phyloP scores from a whole-genome alignment of 2,797 vertebrate species.

The Orientallactaga sibirica region DNA sequence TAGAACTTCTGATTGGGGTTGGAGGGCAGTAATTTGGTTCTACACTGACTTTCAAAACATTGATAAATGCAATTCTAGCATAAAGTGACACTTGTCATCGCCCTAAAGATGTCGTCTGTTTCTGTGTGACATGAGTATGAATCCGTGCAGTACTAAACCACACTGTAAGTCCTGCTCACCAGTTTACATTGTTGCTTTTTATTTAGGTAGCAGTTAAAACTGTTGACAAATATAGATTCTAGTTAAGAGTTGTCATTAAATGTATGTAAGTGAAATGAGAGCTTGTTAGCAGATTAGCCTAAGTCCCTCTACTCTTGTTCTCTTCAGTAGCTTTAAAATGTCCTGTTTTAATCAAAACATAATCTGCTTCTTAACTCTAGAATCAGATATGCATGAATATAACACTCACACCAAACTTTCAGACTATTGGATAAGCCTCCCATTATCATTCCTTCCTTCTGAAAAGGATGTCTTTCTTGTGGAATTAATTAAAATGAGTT shows the following conservation, averaged over 20 bases:
- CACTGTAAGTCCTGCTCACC: conserved; percentile 11
- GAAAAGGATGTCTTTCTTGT: conserved; percentile 33
- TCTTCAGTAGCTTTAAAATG: conserved; percentile 40
- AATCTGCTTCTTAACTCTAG: conserved; percentile 42
- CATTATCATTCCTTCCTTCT: neutral
- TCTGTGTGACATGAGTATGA: conserved; percentile 36
- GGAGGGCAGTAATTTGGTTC: neutral
- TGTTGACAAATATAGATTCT: neutral
- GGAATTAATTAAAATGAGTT: conserved; percentile 41
- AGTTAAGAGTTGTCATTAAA: conserved; percentile 27
- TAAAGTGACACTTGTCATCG: conserved; percentile 23
- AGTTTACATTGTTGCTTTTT: conserved; percentile 51
- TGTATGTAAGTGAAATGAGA: conserved; percentile 59
- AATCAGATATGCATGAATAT: conserved; percentile 48
- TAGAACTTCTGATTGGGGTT: neutral
- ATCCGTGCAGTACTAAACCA: conserved; percentile 9
- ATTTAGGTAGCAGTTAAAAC: conserved; percentile 37
- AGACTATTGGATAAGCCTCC: neutral
- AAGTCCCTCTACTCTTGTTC: conserved; percentile 3
- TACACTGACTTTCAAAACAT: neutral
- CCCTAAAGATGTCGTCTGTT: conserved; percentile 39
- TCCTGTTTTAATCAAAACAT: conserved; percentile 57
- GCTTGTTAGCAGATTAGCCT: conserved; percentile 47
- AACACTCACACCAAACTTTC: neutral
- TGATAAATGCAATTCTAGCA: neutral